phyloP scores from a whole-genome alignment of 2,113 vertebrate species.

The Xenus cinereus region DNA sequence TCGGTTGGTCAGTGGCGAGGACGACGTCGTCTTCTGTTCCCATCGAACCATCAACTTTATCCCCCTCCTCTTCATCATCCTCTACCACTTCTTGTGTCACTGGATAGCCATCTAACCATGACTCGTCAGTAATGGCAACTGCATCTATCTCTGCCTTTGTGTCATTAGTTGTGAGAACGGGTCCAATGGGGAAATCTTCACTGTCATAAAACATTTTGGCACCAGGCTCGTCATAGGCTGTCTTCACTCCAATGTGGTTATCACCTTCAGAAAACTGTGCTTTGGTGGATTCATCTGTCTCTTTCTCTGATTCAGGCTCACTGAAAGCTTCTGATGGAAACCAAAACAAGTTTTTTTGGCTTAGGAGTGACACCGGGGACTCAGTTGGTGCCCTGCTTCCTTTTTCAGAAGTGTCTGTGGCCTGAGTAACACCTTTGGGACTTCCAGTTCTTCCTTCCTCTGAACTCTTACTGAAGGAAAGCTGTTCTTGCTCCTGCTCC shows the following conservation, averaged over 20 bases:
- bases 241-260: slow-evolving; percentile 68
- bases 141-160: slow-evolving; percentile 56
- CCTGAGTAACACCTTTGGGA: slow-evolving; percentile 33
- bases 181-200: slow-evolving; percentile 58
- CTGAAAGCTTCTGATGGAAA: slow-evolving; percentile 83
- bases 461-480: slow-evolving; percentile 41
- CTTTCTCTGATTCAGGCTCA: slow-evolving; percentile 64
- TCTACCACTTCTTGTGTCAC: slow-evolving; percentile 73
- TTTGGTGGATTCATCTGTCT: slow-evolving; percentile 44
- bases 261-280: slow-evolving; percentile 63
- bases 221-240: slow-evolving; percentile 55
- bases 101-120: slow-evolving; percentile 91
- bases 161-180: slow-evolving; percentile 62
- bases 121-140: slow-evolving; percentile 78
- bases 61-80: slow-evolving; percentile 59
- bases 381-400: slow-evolving; percentile 70
- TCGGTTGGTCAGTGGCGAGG: slow-evolving; percentile 64
- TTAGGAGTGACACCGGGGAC: slow-evolving; percentile 79
- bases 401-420: not conserved
- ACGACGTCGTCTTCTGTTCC: slow-evolving; percentile 54
- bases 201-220: slow-evolving; percentile 44
- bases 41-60: slow-evolving; percentile 71
- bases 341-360: slow-evolving; percentile 89
- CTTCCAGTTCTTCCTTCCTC: slow-evolving; percentile 8
- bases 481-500: slow-evolving; percentile 9